Conservation (phyloP, 1,140 invertebrate species). For the Dendrolimus punctatus region DNA sequence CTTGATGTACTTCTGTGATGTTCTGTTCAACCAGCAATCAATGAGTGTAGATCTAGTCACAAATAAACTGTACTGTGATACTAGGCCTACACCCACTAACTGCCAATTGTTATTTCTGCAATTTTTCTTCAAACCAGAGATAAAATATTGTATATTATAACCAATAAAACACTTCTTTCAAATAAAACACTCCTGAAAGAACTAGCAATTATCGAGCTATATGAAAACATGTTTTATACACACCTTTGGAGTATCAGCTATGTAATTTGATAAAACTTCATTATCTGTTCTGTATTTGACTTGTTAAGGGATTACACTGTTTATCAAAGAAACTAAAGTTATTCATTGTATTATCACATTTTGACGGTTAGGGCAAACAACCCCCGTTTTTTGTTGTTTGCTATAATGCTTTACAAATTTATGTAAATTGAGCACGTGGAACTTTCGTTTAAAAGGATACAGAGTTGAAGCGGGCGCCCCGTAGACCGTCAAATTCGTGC, state of each 20-base stretch:
- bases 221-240: slow-evolving; percentile 8
- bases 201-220: background rate
- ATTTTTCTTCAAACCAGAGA: slow-evolving; percentile 1
- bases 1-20: background rate
- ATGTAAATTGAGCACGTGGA: slow-evolving; percentile 44
- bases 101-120: slow-evolving; percentile 20
- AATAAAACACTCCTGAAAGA: no score
- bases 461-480: slow-evolving; percentile 36
- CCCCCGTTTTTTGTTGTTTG: background rate
- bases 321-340: no score
- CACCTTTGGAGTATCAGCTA: slow-evolving; percentile 61
- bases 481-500: slow-evolving; percentile 48
- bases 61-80: slow-evolving; percentile 74
- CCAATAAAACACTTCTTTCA: background rate
- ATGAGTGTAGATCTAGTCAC: slow-evolving; percentile 94
- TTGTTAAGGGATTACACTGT: slow-evolving; percentile 11
- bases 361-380: no score
- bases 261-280: slow-evolving; percentile 63
- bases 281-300: slow-evolving; percentile 52
- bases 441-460: slow-evolving; percentile 54
- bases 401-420: slow-evolving; percentile 1
- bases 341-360: no score
- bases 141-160: background rate
- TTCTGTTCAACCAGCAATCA: slow-evolving; percentile 67
- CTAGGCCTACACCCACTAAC: slow-evolving; percentile 80